These are phyloP conservation scores for Hyperopisus bebe DNA, from an alignment of 2,113 vertebrate genomes.

Conservation along the genomic window DNA sequence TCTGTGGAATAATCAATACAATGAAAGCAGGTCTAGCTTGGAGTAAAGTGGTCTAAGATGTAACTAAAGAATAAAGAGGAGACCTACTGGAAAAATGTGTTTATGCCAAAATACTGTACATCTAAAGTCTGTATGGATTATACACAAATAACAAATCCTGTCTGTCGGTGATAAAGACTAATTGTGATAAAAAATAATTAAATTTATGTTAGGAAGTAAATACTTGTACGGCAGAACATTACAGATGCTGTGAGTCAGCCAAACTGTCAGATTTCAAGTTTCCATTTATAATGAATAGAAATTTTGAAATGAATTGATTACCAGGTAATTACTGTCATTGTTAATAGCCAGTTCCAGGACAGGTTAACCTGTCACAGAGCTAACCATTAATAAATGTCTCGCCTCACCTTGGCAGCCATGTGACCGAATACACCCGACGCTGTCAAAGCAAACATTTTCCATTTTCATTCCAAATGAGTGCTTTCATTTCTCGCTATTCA, in stretches of 20 bases:
- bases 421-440: neutral
- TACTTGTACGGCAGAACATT: neutral
- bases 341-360: neutral
- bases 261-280: neutral
- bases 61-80: neutral
- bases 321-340: neutral
- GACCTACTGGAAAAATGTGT: neutral
- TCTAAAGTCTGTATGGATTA: neutral
- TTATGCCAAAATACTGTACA: neutral
- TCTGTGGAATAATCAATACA: neutral
- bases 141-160: neutral
- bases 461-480: neutral
- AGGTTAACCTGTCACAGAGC: slow-evolving; percentile 12
- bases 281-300: neutral
- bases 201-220: neutral
- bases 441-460: slow-evolving; percentile 16
- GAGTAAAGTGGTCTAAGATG: neutral
- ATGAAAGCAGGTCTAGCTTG: neutral
- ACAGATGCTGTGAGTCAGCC: neutral
- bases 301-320: neutral
- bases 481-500: neutral
- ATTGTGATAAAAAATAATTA: neutral
- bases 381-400: slow-evolving; percentile 8
- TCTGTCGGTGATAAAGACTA: neutral
- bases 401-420: neutral